These are phyloP conservation scores for Phymanthus crucifer DNA, from an alignment of 92 coral and sea anemone genomes.

Conservation along the genomic window DNA sequence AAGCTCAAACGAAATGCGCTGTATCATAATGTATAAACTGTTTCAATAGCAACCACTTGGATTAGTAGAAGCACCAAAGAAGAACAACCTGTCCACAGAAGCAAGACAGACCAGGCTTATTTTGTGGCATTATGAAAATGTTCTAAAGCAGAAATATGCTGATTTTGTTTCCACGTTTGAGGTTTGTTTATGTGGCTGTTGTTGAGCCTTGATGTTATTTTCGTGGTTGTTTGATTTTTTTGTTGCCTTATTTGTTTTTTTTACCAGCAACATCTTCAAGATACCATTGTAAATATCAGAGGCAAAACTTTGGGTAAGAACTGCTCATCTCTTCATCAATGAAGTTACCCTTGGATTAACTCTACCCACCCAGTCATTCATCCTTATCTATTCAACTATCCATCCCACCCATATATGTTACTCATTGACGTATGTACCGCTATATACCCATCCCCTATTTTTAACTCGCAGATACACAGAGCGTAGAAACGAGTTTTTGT, in stretches of 20 bases:
- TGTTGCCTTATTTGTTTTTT: constrained; percentile 1
- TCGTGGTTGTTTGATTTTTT: not conserved
- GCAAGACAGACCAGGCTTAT: constrained; percentile 68
- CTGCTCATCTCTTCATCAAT: not conserved
- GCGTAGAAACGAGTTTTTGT: no score
- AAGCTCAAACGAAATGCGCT: not conserved
- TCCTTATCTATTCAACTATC: not conserved
- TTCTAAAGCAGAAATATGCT: constrained; percentile 73
- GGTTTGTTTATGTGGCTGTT: constrained; percentile 45
- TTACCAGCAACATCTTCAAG: constrained; percentile 83
- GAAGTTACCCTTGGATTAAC: not conserved
- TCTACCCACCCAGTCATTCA: not conserved
- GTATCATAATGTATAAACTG: not conserved
- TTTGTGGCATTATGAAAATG: constrained; percentile 87
- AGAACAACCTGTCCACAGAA: constrained; percentile 56
- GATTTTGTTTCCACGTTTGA: constrained; percentile 75
- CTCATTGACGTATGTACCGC: no score
- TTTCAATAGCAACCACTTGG: constrained; percentile 65
- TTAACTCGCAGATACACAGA: no score
- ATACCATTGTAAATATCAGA: constrained; percentile 84
- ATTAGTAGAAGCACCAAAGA: constrained; percentile 38
- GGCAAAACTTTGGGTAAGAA: constrained; percentile 79
- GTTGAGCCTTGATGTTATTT: not conserved
- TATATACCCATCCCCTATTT: no score
- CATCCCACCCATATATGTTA: no score